phyloP scores from a whole-genome alignment of 2,888 invertebrate species.

The Lycia hirtaria region DNA sequence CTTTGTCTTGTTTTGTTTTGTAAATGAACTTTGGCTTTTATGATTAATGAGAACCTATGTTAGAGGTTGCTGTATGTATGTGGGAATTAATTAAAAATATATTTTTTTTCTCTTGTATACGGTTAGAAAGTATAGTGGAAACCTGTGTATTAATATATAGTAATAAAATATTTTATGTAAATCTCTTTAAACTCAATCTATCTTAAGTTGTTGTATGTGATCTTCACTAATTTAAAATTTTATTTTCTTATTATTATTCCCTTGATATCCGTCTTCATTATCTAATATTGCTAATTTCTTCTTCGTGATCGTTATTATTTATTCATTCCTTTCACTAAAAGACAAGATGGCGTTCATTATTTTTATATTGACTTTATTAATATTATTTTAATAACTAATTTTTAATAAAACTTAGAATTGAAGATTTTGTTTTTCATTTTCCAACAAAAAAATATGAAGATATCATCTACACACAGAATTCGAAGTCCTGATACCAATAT shows the following conservation, averaged over 20 bases:
- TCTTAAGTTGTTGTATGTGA: conserved; percentile 2
- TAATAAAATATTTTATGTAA: background rate
- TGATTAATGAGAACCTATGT: no score
- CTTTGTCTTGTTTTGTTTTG: no score
- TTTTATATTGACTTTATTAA: conserved; percentile 50
- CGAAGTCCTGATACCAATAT: no score
- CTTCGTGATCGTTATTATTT: conserved; percentile 48
- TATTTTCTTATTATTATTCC: no score
- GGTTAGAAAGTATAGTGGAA: conserved; percentile 7
- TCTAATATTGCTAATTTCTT: conserved; percentile 40
- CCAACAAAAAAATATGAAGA: background rate
- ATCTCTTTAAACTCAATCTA: background rate
- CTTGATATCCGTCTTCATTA: conserved; percentile 24
- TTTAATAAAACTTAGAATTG: conserved; percentile 18
- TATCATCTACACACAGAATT: no score
- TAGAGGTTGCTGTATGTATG: background rate
- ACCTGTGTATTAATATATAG: conserved; percentile 2
- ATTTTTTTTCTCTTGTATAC: conserved; percentile 6
- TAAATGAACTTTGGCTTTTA: no score
- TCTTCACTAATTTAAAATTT: conserved; percentile 17
- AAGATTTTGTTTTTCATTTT: conserved; percentile 40
- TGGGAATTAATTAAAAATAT: no score
- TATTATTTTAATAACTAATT: conserved; percentile 22
- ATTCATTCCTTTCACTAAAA: conserved; percentile 78
- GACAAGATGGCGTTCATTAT: conserved; percentile 59